These are phyloP conservation scores for Leptinotarsa lineolata DNA, from an alignment of 1,140 invertebrate species.

Conservation along the genomic window DNA sequence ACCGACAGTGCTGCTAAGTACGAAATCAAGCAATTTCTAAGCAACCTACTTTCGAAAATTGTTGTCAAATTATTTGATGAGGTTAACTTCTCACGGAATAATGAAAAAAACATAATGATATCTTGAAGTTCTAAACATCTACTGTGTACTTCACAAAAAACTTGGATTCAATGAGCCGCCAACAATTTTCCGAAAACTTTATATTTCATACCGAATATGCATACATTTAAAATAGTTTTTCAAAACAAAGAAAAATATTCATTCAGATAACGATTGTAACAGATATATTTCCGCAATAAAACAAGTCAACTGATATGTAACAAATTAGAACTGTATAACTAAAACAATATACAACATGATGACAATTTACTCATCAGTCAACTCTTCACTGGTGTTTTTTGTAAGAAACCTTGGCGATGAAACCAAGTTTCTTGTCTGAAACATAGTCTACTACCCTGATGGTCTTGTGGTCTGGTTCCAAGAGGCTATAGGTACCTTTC, in stretches of 20 bases:
- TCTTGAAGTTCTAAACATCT: too few relatives aligned
- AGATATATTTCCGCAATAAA: constrained; percentile 41
- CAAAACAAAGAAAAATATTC: neutral
- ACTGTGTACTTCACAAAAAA: too few relatives aligned
- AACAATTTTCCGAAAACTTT: too few relatives aligned
- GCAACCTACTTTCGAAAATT: too few relatives aligned
- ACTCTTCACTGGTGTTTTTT: constrained; percentile 38
- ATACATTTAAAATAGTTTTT: neutral
- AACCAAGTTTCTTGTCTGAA: constrained; percentile 62
- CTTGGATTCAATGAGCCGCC: too few relatives aligned
- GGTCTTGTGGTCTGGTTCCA: constrained; percentile 56
- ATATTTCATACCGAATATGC: too few relatives aligned
- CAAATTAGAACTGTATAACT: constrained; percentile 14
- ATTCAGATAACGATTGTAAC: constrained; percentile 7
- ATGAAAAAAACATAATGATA: too few relatives aligned
- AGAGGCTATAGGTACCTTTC: constrained; percentile 56
- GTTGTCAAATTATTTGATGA: too few relatives aligned
- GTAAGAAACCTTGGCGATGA: constrained; percentile 65
- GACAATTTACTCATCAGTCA: constrained; percentile 20
- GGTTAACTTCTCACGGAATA: too few relatives aligned
- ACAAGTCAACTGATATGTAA: constrained; percentile 37
- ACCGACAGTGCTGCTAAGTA: too few relatives aligned
- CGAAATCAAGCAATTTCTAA: too few relatives aligned
- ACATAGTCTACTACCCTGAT: constrained; percentile 57
- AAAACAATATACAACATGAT: constrained; percentile 24